A percentile compares a stretch with the other conserved stretches of the same genome.
Evolutionary conservation across 2,797 vertebrate species (phyloP).

Genomic region (Lepus oiostolus): DNA sequence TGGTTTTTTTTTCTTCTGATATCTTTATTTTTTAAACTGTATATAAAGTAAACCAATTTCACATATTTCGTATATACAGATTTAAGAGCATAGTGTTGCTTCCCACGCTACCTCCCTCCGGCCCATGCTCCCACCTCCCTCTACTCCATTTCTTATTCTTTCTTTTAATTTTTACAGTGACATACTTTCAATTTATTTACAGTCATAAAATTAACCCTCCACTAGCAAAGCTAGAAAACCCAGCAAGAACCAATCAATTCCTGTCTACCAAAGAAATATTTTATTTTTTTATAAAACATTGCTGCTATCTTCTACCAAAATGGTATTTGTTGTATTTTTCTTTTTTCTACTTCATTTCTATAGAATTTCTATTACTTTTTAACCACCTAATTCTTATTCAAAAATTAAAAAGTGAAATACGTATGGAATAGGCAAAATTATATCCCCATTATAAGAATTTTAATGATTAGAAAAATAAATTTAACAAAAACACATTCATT

Average conservation of each 20-base stretch:
- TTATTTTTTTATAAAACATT: background rate
- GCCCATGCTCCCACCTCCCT: too few relatives aligned
- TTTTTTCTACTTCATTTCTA: background rate
- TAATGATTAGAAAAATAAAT: slow-evolving; percentile 3
- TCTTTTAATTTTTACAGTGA: too few relatives aligned
- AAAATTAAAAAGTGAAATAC: background rate
- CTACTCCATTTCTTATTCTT: too few relatives aligned
- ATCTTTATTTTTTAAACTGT: too few relatives aligned
- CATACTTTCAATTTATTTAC: too few relatives aligned
- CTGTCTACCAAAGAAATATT: too few relatives aligned
- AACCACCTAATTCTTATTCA: background rate
- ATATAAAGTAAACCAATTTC: too few relatives aligned
- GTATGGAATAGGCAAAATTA: background rate
- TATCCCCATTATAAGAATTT: slow-evolving; percentile 25
- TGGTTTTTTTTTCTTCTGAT: too few relatives aligned
- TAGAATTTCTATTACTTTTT: background rate
- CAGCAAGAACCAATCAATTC: background rate
- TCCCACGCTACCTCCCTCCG: too few relatives aligned
- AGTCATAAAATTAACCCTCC: too few relatives aligned
- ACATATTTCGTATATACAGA: too few relatives aligned
- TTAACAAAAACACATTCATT: slow-evolving; percentile 19
- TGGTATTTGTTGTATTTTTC: background rate
- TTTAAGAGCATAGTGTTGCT: too few relatives aligned
- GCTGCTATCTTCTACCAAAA: background rate
- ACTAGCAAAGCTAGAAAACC: background rate